Evolutionary conservation across 2,888 invertebrate species (phyloP).

Genomic region (Caenorhabditis panamensis): DNA sequence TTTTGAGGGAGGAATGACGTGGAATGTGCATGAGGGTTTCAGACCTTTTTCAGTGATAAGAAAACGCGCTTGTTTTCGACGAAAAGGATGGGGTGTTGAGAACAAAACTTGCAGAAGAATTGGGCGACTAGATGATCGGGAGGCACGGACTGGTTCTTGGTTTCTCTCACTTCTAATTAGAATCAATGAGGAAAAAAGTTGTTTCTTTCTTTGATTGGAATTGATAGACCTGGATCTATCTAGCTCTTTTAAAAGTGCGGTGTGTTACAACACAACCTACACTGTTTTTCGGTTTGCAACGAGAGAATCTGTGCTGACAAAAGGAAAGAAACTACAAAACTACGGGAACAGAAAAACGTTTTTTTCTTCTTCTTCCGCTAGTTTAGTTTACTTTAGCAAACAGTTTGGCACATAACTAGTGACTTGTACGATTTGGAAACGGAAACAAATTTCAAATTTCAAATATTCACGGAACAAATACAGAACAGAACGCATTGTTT

Average conservation of each 20-base stretch:
- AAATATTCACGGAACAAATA: too few relatives aligned
- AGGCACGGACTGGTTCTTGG: conserved; percentile 31
- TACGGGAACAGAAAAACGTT: too few relatives aligned
- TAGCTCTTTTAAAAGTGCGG: conserved; percentile 22
- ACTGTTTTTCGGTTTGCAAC: conserved; percentile 31
- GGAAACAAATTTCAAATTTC: too few relatives aligned
- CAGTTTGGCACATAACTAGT: conserved; percentile 33
- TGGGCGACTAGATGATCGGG: conserved; percentile 1
- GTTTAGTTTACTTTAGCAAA: conserved; percentile 31
- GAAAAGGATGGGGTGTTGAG: neutral
- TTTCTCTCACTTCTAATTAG: conserved; percentile 36
- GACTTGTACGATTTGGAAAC: neutral
- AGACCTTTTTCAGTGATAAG: conserved; percentile 22
- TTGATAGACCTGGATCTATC: neutral
- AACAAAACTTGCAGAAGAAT: neutral
- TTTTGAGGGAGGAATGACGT: conserved; percentile 24
- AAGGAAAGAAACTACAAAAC: conserved; percentile 16
- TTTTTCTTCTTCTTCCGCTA: conserved; percentile 21
- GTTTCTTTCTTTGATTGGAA: conserved; percentile 8
- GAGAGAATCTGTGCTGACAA: conserved; percentile 15
- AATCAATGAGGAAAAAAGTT: conserved; percentile 5
- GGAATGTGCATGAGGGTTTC: conserved; percentile 25
- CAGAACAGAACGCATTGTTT: too few relatives aligned
- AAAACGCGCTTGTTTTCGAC: conserved; percentile 23
- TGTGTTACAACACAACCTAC: neutral